Percentiles rank a stretch among this genome's conserved stretches.
Evolutionary conservation across 2,888 invertebrate genomes (phyloP).

Genomic region (Orthosia incerta): DNA sequence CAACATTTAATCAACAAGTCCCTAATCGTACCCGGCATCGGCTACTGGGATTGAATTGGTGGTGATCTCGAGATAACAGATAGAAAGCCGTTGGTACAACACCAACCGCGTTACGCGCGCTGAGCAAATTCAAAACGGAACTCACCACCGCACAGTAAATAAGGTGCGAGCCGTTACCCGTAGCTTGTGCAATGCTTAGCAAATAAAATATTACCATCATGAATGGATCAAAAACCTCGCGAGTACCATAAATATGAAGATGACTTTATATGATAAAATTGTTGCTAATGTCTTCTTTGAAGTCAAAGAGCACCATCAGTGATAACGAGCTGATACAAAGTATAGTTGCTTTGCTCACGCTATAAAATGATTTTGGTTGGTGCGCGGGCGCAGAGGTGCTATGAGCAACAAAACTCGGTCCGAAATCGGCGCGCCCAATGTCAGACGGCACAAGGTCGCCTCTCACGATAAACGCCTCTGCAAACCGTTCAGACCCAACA

Average conservation of each 20-base stretch:
- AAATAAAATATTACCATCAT: conserved; percentile 27
- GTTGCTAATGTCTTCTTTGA: conserved; percentile 34
- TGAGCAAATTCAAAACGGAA: conserved; percentile 80
- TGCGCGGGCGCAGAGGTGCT: conserved; percentile 76
- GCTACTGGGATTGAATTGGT: conserved; percentile 82
- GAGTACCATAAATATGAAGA: conserved; percentile 17
- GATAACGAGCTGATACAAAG: conserved; percentile 35
- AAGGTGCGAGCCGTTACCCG: conserved; percentile 65
- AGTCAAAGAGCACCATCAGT: conserved; percentile 25
- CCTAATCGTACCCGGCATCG: conserved; percentile 79
- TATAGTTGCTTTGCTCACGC: conserved; percentile 47
- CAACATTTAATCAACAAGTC: conserved; percentile 80
- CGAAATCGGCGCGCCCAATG: conserved; percentile 85
- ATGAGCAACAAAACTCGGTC: conserved; percentile 77
- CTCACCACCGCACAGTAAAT: conserved; percentile 68
- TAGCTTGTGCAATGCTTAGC: conserved; percentile 61
- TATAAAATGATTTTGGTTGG: conserved; percentile 52
- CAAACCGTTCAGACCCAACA: conserved; percentile 69
- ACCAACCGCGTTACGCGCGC: conserved; percentile 87
- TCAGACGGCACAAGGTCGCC: conserved; percentile 86
- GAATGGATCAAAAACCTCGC: conserved; percentile 15
- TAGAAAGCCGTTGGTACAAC: conserved; percentile 86
- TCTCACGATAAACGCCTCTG: conserved; percentile 83
- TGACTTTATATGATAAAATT: conserved; percentile 30
- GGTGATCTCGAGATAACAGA: conserved; percentile 85